Percentiles rank a stretch among this genome's conserved stretches.
These are phyloP conservation scores for Oplegnathus fasciatus DNA, from an alignment of 2,113 vertebrate species.

Conservation along the genomic window DNA sequence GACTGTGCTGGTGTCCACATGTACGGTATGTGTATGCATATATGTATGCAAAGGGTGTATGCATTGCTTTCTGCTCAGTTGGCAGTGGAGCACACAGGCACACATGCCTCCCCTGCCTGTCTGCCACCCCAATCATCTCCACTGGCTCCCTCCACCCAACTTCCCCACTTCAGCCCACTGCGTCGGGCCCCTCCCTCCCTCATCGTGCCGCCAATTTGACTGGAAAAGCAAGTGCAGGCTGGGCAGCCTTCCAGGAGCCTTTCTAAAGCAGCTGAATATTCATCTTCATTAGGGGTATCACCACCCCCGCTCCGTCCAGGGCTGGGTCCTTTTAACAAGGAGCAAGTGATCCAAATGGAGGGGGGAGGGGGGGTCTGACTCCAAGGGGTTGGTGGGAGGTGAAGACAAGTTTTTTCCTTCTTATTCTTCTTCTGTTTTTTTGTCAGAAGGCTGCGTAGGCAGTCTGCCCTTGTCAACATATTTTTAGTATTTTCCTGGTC, in stretches of 20 bases:
- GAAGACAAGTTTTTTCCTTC: constrained; percentile 43
- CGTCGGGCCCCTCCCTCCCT: constrained; percentile 19
- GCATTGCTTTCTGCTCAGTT: constrained; percentile 31
- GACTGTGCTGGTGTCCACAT: neutral
- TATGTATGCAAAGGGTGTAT: constrained; percentile 23
- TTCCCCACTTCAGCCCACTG: constrained; percentile 23
- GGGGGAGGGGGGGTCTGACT: constrained; percentile 16
- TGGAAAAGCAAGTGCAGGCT: constrained; percentile 78
- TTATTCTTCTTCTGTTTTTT: constrained; percentile 7
- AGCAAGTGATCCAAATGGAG: constrained; percentile 72
- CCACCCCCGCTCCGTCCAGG: constrained; percentile 77
- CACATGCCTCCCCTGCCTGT: constrained; percentile 1
- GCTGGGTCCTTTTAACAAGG: constrained; percentile 79
- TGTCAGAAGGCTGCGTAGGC: constrained; percentile 41
- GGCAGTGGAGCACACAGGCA: constrained; percentile 12
- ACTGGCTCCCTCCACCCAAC: constrained; percentile 30
- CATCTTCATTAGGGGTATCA: constrained; percentile 87
- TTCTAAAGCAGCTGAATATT: constrained; percentile 85
- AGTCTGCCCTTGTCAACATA: constrained; percentile 54
- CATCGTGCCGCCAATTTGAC: constrained; percentile 84
- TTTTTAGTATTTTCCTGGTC: constrained; percentile 40
- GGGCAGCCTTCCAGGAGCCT: constrained; percentile 84
- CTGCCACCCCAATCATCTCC: constrained; percentile 52
- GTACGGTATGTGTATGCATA: neutral
- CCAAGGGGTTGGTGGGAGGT: constrained; percentile 39